Percentiles rank a stretch among this genome's conserved stretches.
Conservation (phyloP, 2,888 invertebrate species). For the Amphipyra berbera region DNA sequence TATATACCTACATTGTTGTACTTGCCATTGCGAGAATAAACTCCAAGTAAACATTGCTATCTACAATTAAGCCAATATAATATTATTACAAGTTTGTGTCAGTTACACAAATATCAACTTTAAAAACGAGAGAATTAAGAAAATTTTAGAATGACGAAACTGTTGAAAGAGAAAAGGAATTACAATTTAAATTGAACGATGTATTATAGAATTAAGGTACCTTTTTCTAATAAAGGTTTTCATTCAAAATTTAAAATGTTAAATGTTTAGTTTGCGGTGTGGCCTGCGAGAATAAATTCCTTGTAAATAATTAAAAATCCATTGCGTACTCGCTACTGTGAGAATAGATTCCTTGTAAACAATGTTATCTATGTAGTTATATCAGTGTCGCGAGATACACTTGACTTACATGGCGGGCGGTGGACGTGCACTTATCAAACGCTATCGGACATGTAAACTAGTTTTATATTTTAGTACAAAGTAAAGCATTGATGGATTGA, state of each 20-base stretch:
- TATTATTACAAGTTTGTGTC: not conserved
- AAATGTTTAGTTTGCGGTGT: no score
- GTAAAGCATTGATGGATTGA: no score
- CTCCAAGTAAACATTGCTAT: slow-evolving; percentile 31
- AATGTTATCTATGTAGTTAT: slow-evolving; percentile 48
- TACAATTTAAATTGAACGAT: no score
- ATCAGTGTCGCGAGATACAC: slow-evolving; percentile 36
- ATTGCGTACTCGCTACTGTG: slow-evolving; percentile 2
- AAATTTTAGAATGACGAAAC: slow-evolving; percentile 5
- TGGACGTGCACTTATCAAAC: slow-evolving; percentile 8
- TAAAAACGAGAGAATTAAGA: rapidly evolving
- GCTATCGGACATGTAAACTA: slow-evolving; percentile 13
- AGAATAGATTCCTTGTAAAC: slow-evolving; percentile 16
- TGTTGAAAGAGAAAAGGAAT: no score
- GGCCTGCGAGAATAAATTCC: no score
- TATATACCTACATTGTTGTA: slow-evolving; percentile 10
- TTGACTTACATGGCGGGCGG: slow-evolving; percentile 37
- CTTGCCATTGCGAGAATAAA: slow-evolving; percentile 19
- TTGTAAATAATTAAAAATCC: not conserved
- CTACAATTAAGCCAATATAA: slow-evolving; percentile 14
- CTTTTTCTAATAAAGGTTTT: no score
- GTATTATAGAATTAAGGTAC: no score
- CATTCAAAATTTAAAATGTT: no score
- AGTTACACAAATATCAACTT: not conserved
- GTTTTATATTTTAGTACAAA: no score